Conservation (phyloP, 2,888 invertebrate genomes). For the Odontocerum albicorne region DNA sequence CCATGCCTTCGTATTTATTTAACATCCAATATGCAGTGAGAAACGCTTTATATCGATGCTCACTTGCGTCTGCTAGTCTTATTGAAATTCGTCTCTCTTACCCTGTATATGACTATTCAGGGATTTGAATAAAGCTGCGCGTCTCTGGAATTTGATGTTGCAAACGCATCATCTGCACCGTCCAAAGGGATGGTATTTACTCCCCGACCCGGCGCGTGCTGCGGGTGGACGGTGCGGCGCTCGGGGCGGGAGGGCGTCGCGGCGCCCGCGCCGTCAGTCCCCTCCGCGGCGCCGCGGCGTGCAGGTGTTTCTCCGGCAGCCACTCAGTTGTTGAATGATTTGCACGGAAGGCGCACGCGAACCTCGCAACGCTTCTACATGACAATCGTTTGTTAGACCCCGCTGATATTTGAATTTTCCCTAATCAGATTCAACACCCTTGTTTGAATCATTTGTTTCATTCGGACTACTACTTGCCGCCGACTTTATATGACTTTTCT, state of each 20-base stretch:
- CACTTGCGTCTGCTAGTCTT: no score
- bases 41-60: no score
- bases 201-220: constrained; percentile 8
- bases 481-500: no score
- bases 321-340: constrained; percentile 6
- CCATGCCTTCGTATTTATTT: no score
- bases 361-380: constrained; percentile 6
- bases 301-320: constrained; percentile 16
- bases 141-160: no score
- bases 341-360: constrained; percentile 16
- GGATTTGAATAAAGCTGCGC: no score
- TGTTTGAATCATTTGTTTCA: background rate
- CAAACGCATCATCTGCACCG: constrained; percentile 12
- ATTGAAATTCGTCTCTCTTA: no score
- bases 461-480: background rate
- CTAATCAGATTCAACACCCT: background rate
- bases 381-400: no score
- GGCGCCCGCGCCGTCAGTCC: constrained; percentile 31
- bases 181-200: constrained; percentile 7
- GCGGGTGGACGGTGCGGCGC: constrained; percentile 17
- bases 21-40: no score
- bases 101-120: no score
- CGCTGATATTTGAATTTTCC: no score
- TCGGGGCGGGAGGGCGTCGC: constrained; percentile 16
- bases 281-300: constrained; percentile 34